Conservation (phyloP, 2,797 vertebrate genomes). For the Sebastes diploproa region DNA sequence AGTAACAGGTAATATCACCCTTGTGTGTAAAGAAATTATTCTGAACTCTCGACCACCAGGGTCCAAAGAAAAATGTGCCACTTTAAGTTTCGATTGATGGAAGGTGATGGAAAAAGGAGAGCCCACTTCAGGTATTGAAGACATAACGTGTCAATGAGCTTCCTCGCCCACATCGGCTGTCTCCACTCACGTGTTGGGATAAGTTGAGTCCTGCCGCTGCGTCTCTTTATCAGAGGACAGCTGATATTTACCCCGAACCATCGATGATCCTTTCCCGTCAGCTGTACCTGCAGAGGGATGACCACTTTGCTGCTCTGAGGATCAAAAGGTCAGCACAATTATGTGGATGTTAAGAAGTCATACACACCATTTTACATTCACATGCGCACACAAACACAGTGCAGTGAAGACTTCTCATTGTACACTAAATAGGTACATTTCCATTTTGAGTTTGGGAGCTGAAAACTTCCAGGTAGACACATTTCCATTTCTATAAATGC, state of each 20-base stretch:
- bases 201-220: background rate
- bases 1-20: too few species aligned
- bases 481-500: background rate
- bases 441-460: background rate
- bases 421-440: background rate
- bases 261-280: slow-evolving; percentile 44
- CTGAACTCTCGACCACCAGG: background rate
- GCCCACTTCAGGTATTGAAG: background rate
- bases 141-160: background rate
- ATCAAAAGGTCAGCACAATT: background rate
- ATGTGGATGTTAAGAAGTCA: background rate
- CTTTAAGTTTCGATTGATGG: background rate
- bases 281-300: slow-evolving; percentile 67
- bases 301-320: slow-evolving; percentile 61
- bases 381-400: background rate
- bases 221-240: slow-evolving; percentile 69
- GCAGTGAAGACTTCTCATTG: background rate
- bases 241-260: slow-evolving; percentile 76
- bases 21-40: background rate
- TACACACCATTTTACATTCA: background rate
- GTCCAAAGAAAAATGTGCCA: background rate
- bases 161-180: background rate
- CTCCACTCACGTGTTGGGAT: slow-evolving; percentile 54
- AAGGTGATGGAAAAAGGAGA: background rate
- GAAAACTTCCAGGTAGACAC: background rate